Conservation (phyloP, 2,888 invertebrate genomes). For the Cybosia mesomella region DNA sequence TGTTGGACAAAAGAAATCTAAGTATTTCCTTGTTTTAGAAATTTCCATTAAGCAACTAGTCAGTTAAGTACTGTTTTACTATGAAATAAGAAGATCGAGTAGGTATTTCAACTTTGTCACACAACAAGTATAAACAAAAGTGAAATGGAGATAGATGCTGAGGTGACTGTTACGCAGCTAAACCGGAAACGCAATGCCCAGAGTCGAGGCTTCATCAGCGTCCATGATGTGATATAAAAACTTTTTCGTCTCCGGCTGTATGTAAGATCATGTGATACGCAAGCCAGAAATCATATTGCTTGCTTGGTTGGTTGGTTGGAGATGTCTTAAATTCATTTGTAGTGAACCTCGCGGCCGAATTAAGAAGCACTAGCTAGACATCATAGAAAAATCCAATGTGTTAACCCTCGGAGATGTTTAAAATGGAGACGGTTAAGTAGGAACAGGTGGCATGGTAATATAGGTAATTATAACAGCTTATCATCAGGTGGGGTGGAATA, state of each 20-base stretch:
- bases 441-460: no score
- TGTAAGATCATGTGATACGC: background rate
- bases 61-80: constrained; percentile 32
- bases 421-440: no score
- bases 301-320: no score
- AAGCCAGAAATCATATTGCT: no score
- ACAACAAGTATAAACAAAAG: background rate
- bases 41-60: constrained; percentile 59
- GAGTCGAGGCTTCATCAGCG: background rate
- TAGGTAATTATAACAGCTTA: no score
- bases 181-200: background rate
- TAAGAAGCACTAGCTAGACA: background rate
- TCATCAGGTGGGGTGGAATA: no score
- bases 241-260: background rate
- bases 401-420: no score
- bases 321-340: no score
- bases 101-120: background rate
- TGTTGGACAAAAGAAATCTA: constrained; percentile 55
- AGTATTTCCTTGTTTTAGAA: constrained; percentile 65
- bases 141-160: background rate
- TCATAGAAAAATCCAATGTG: no score
- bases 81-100: background rate
- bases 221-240: background rate
- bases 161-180: background rate
- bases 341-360: background rate